Conservation (phyloP, 2,888 invertebrate genomes). For the Amphimallon solstitiale region DNA sequence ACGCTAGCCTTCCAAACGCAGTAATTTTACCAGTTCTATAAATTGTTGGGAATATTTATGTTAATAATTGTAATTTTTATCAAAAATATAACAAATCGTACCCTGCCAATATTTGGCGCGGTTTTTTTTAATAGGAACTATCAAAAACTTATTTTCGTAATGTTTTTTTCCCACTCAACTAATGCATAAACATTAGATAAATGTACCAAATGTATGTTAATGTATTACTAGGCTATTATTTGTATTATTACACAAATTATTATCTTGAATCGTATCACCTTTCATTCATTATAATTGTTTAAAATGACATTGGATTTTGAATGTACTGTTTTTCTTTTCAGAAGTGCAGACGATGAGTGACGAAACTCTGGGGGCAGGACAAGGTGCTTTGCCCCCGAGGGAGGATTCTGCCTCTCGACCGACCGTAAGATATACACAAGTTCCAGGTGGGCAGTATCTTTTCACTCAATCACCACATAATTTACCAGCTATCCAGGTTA, state of each 20-base stretch:
- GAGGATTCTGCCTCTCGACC: slow-evolving; percentile 59
- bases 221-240: too few species aligned
- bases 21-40: neutral
- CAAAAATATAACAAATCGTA: slow-evolving; percentile 7
- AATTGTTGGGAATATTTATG: neutral
- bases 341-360: slow-evolving; percentile 62
- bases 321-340: slow-evolving; percentile 42
- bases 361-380: slow-evolving; percentile 64
- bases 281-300: slow-evolving; percentile 24
- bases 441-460: slow-evolving; percentile 61
- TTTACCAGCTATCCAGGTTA: slow-evolving; percentile 67
- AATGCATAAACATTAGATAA: neutral
- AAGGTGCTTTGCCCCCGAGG: slow-evolving; percentile 63
- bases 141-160: neutral
- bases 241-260: neutral
- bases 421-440: slow-evolving; percentile 61
- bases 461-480: slow-evolving; percentile 57
- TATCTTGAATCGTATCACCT: slow-evolving; percentile 5
- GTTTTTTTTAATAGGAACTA: slow-evolving; percentile 24
- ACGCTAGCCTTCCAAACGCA: slow-evolving; percentile 13
- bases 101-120: slow-evolving; percentile 30
- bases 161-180: slow-evolving; percentile 10
- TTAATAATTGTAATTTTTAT: neutral
- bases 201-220: neutral
- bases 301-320: slow-evolving; percentile 14